Base-by-base conservation (phyloP, 2,797 vertebrate species). In the Artibeus jamaicensis region DNA sequence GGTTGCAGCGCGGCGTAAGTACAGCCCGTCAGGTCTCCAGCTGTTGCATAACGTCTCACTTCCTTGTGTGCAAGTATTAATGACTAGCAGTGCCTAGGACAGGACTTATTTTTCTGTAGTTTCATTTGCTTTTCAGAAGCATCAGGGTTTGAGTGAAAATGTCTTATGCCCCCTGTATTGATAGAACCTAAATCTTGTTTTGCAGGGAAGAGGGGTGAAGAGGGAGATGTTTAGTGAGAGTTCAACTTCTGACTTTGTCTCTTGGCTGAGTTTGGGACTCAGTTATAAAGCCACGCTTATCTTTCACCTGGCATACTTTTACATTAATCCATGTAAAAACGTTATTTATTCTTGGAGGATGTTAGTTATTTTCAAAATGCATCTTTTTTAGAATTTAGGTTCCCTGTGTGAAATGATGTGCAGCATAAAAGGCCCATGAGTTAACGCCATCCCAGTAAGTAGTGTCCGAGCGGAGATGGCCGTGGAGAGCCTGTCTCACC, bases 51-150 rank as follows among this genome's bases (percentile, higher is more conserved):
- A 21, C 26, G 11, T 14, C 37, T 67, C 46, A 39, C n/a, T 89
- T 70, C 53, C 65, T 78, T 81, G 44, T 39, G 74, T 50, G 5
- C 44, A 67, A 81, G n/a, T 9, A 15, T 44, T 48, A 29, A n/a
- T 39, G 19, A 22, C 15, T 37, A 44, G 2, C 4, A 59, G 12
- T 29, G 71, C 39, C 67, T 89, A 22, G 7, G 0, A 9, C 34
- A 12, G 85, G 34, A 39, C 86, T 85, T 62, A 57, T 6, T 68
- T 83, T 55, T 48, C 19, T 84, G 3, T 55, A 12, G 5, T 89
- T 90, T 85, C 4, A 26, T 77, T 92, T 88, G 59, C 57, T 77
- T 90, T 94, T 85, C 62, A 77, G 62, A 68, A 68, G 68, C 85
- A 46, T 55, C 21, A 34, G 81, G 16, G 44, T 78, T 90, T 32